Evolutionary conservation across 1,140 invertebrate species (phyloP), one percentile per base, ranked within the genome.

Genomic region (Teleogryllus occipitalis): DNA sequence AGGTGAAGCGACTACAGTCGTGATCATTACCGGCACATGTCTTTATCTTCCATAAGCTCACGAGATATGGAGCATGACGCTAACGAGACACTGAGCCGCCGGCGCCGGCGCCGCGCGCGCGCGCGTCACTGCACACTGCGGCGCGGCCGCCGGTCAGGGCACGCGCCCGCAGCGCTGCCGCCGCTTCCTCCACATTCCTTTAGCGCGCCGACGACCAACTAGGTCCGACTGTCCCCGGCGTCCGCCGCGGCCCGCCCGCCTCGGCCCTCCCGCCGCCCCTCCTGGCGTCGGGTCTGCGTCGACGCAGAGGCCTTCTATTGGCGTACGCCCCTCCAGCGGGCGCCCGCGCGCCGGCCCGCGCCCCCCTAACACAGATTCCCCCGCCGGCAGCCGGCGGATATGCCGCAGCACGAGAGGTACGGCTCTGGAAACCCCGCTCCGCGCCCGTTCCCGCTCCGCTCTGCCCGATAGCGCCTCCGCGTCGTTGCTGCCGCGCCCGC

Each of bases 1-100:
- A 65, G 10, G 54, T 65, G 54, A 65, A 65, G 54, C 54, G 54
- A 65, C 54, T 65, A 65, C 54, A 65, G 54, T 65, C 54, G 54
- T 65, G 54, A 65, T 65, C 54, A 65, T 65, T 65, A 65, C 54
- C 54, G 54, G 54, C 54, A 65, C 54, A 65, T 65, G 54, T 65
- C 54, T 65, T 65, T 65, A 10, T 65, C 54, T 65, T 65, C 54
- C 54, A 65, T 65, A 65, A 65, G 54, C 10, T 65, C 54, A 65
- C 54, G 54, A 65, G 54, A 65, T 65, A 14, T 65, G 54, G 54
- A 65, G 54, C 54, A 65, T 65, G 54, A 18, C 54, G 54, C 54
- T 65, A 65, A 65, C 54, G 54, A 65, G 54, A 65, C 54, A 65
- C 54, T 65, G 54, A 65, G 54, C 54, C 54, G 18, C 54, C 54